Percentiles rank a stretch among this genome's conserved stretches.
These are phyloP conservation scores for Coenonympha glycerion DNA, from an alignment of 2,888 invertebrate species.

Conservation along the genomic window DNA sequence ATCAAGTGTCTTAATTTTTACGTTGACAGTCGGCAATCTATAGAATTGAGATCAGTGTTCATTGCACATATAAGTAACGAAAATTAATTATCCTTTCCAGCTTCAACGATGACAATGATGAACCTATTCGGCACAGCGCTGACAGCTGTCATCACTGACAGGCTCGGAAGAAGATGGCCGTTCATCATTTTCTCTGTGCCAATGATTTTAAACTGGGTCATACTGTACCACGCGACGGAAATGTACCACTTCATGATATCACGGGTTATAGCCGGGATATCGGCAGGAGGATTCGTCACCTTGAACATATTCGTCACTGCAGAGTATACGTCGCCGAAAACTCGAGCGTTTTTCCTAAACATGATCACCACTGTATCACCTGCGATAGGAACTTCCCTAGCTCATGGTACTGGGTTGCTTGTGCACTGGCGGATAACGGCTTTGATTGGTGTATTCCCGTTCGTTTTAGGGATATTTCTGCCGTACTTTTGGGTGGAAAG, in stretches of 20 bases:
- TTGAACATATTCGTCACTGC: constrained; percentile 17
- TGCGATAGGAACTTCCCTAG: constrained; percentile 21
- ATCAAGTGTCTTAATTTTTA: too few relatives aligned
- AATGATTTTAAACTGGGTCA: constrained; percentile 20
- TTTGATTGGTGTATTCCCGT: constrained; percentile 20
- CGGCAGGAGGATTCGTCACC: constrained; percentile 18
- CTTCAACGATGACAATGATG: constrained; percentile 12
- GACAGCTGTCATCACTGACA: constrained; percentile 18
- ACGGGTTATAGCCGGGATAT: constrained; percentile 20
- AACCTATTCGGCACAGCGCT: constrained; percentile 15
- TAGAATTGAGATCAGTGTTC: too few relatives aligned
- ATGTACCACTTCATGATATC: constrained; percentile 18
- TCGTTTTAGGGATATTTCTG: constrained; percentile 16
- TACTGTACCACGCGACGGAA: constrained; percentile 19
- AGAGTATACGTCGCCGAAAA: constrained; percentile 23
- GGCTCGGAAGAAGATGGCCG: constrained; percentile 18
- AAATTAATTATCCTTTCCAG: constrained; percentile 18
- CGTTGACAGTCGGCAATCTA: too few relatives aligned
- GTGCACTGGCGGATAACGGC: constrained; percentile 28
- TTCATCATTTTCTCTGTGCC: constrained; percentile 18
- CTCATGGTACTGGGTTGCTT: constrained; percentile 19
- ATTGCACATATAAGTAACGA: neutral
- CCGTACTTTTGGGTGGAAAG: constrained; percentile 28
- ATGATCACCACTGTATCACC: constrained; percentile 23
- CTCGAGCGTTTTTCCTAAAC: constrained; percentile 18